Percentiles rank a stretch among this genome's conserved stretches.
phyloP scores from a whole-genome alignment of 2,888 invertebrate genomes.

The Boloria euphrosyne region DNA sequence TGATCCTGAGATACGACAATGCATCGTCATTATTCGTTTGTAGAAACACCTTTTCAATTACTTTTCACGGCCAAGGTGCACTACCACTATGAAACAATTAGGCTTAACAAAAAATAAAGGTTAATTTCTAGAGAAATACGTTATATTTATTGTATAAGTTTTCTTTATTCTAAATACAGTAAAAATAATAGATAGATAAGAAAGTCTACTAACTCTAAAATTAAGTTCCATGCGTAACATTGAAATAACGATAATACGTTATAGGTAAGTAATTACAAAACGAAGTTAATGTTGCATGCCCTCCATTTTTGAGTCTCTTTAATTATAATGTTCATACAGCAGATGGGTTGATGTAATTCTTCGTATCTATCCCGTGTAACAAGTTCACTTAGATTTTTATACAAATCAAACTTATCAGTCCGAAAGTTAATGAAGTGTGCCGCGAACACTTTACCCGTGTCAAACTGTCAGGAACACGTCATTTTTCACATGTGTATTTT shows the following conservation, averaged over 20 bases:
- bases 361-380: conserved; percentile 3
- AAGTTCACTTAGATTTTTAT: conserved; percentile 24
- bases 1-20: conserved; percentile 71
- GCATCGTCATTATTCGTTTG: conserved; percentile 72
- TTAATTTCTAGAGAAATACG: too few species aligned
- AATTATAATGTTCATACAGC: too few species aligned
- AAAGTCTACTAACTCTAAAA: too few species aligned
- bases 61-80: conserved; percentile 41
- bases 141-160: too few species aligned
- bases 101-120: neutral
- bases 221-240: too few species aligned
- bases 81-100: neutral
- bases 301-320: too few species aligned
- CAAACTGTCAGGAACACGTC: conserved; percentile 77
- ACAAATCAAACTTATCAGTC: conserved; percentile 46
- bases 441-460: conserved; percentile 72
- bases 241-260: too few species aligned
- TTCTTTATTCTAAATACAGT: too few species aligned
- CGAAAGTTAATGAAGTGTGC: conserved; percentile 73
- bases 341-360: neutral
- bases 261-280: too few species aligned
- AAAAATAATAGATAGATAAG: too few species aligned
- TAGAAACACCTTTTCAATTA: conserved; percentile 56
- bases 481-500: conserved; percentile 65
- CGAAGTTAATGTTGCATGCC: too few species aligned